Percentiles rank a stretch among this genome's conserved stretches.
Conservation (phyloP, 2,888 invertebrate species). For the Rhaphigaster nebulosa region DNA sequence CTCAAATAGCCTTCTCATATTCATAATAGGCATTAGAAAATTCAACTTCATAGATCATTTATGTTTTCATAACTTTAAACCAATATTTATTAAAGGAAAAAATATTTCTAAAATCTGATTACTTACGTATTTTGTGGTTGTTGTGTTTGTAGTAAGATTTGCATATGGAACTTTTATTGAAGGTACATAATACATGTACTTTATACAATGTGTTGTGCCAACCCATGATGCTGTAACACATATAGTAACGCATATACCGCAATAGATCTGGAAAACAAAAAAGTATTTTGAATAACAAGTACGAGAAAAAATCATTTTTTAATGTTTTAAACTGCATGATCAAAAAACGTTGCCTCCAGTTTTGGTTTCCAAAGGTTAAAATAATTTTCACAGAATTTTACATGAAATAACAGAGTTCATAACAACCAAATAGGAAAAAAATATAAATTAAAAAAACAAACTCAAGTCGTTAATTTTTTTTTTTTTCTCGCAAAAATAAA, state of each 20-base stretch:
- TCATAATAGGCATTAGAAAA: background rate
- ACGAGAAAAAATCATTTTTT: too few species aligned
- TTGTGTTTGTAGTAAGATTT: slow-evolving; percentile 19
- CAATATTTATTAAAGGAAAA: background rate
- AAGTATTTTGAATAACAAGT: background rate
- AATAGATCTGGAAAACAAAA: slow-evolving; percentile 81
- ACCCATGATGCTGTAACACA: slow-evolving; percentile 93
- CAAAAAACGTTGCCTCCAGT: too few species aligned
- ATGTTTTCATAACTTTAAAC: background rate
- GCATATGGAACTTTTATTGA: slow-evolving; percentile 32
- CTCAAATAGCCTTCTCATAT: too few species aligned
- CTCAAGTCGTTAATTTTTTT: too few species aligned
- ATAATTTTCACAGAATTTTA: too few species aligned
- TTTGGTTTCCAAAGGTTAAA: too few species aligned
- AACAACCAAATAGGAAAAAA: too few species aligned
- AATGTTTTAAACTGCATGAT: too few species aligned
- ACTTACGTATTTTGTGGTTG: slow-evolving; percentile 48
- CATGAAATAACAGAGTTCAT: too few species aligned
- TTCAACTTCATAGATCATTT: too few species aligned
- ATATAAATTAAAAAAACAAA: too few species aligned
- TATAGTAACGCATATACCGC: slow-evolving; percentile 88
- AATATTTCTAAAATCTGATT: background rate
- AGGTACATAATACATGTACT: slow-evolving; percentile 80
- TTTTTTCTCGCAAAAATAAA: too few species aligned
- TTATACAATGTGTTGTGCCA: slow-evolving; percentile 91